A percentile compares a stretch with the other conserved stretches of the same genome.
Evolutionary conservation across 1,140 invertebrate genomes (phyloP).

Genomic region (Planococcus citri): DNA sequence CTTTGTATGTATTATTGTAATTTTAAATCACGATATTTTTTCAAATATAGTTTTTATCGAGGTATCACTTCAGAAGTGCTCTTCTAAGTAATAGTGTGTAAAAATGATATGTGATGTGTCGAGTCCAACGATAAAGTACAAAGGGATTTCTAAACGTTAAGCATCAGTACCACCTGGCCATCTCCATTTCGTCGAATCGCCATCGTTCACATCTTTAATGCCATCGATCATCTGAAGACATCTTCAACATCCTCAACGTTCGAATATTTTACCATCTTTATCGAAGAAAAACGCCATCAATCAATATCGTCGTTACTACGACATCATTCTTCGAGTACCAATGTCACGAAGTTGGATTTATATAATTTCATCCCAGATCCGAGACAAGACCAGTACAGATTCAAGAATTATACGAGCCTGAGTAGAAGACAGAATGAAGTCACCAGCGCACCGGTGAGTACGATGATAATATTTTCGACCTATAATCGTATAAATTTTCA

Average conservation of each 20-base stretch:
- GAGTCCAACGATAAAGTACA: neutral
- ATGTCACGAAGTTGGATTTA: no score
- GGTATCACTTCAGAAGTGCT: slow-evolving; percentile 19
- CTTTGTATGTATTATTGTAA: neutral
- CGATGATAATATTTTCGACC: no score
- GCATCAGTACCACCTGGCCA: neutral
- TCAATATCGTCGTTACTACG: no score
- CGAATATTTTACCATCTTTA: neutral
- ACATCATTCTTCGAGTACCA: no score
- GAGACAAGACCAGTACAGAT: no score
- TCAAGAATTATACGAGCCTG: no score
- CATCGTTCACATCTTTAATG: neutral
- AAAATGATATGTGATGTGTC: slow-evolving; percentile 12
- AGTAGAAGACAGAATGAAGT: no score
- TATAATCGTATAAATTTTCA: no score
- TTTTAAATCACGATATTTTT: slow-evolving; percentile 15
- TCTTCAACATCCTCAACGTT: neutral
- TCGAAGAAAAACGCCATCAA: no score
- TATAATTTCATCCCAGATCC: no score
- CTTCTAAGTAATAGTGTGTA: slow-evolving; percentile 1
- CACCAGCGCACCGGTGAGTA: no score
- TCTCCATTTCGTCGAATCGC: neutral
- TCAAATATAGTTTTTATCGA: slow-evolving; percentile 14
- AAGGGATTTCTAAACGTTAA: slow-evolving; percentile 1
- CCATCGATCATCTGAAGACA: no score